Evolutionary conservation across 2,888 invertebrate genomes (phyloP), one percentile per base, ranked within the genome.

Genomic region (Eupsilia transversa): DNA sequence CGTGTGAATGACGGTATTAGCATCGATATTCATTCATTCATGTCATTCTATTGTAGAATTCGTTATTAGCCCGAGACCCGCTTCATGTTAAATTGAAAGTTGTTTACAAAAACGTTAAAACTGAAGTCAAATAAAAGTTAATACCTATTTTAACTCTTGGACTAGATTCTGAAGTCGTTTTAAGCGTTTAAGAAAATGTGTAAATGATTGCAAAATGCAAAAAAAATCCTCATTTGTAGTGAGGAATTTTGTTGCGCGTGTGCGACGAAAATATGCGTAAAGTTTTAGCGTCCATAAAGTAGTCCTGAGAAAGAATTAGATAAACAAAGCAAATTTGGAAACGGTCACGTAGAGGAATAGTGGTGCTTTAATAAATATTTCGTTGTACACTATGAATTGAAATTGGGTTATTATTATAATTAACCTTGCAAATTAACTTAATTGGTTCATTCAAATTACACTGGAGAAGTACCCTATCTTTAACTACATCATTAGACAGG

Each of bases 381-480:
- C 68, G 72, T 69, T 76, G 38, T 78, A 73, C 80, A 83, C 70
- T 83, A 77, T 76, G 86, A 90, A 90, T 89, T 86, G 84, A 79
- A 89, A 89, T 88, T 72, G 85, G 77, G 68, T 79, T 87, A 88
- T 88, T 88, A 88, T 89, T 88, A 82, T 86, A 90, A 88, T 89
- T 81, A 74, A 65, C 72, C 74, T 64, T 71, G 64, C 70, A 81
- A 82, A 80, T 83, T 80, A 59, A 82, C 61, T 70, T 71, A 71
- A 81, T 71, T 79, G 54, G 73, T 70, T 46, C 54, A 68, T 77
- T 84, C 75, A 69, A 41, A 82, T 82, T 75, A 43, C 57, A 3
- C 43, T 52, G 27, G 38, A 74, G 64, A 74, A 71, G 38, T 46
- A 63, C 27, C 64, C 60, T 71, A 72, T 66, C 38, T 80, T 12